Conservation (phyloP, 2,113 vertebrate genomes). For the Laticauda colubrina region DNA sequence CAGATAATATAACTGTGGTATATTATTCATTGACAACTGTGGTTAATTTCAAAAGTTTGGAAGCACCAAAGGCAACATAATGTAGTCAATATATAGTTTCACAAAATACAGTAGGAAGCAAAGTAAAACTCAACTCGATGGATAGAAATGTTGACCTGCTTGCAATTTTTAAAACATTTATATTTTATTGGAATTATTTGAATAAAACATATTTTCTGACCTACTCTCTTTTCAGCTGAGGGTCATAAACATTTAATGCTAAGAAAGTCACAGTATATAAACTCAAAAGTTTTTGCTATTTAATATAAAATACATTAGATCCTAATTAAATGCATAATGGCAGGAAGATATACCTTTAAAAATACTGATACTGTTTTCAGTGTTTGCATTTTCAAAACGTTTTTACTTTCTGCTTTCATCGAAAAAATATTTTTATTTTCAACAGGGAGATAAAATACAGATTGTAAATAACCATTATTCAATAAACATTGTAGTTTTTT, state of each 20-base stretch:
- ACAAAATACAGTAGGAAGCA: slow-evolving; percentile 11
- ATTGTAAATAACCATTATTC: slow-evolving; percentile 5
- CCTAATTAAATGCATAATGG: background rate
- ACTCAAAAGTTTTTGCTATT: background rate
- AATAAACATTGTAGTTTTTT: background rate
- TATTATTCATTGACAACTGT: slow-evolving; percentile 17
- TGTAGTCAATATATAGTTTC: slow-evolving; percentile 18
- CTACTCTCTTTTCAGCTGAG: background rate
- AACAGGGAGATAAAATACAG: slow-evolving; percentile 5
- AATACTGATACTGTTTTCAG: background rate
- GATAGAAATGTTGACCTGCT: too few species aligned
- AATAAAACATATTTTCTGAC: background rate
- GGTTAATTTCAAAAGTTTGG: slow-evolving; percentile 39
- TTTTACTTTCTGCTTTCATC: background rate
- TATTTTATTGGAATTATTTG: background rate
- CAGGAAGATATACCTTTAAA: background rate
- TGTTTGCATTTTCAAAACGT: background rate
- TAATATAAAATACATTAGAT: background rate
- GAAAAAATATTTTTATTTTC: background rate
- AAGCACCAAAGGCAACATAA: slow-evolving; percentile 17
- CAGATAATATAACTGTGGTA: slow-evolving; percentile 27
- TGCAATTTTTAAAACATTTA: background rate
- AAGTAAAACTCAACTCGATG: background rate
- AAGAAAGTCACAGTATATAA: background rate
- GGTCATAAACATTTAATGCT: background rate